phyloP scores from a whole-genome alignment of 2,888 invertebrate genomes.

The Julus scanicus region DNA sequence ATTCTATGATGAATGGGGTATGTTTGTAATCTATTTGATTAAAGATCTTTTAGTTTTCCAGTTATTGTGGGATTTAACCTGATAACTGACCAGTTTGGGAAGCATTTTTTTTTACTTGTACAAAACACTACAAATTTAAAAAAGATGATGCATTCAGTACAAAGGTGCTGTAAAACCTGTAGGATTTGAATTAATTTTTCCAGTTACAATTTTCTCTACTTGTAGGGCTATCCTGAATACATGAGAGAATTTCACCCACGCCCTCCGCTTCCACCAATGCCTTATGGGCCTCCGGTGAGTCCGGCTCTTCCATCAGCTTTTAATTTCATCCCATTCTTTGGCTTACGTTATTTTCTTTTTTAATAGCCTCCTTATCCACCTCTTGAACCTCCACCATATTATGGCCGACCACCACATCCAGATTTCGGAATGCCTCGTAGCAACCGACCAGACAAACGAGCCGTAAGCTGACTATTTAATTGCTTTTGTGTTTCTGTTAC shows the following conservation, averaged over 20 bases:
- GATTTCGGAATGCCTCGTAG: slow-evolving; percentile 75
- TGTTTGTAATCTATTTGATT: slow-evolving; percentile 54
- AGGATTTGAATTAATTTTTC: not conserved
- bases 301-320: not conserved
- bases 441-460: slow-evolving; percentile 62
- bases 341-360: not conserved
- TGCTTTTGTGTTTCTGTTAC: not conserved
- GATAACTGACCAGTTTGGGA: not conserved
- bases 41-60: not conserved
- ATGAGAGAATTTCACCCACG: slow-evolving; percentile 70
- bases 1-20: slow-evolving; percentile 65
- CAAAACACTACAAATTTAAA: not conserved
- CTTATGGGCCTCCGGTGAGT: slow-evolving; percentile 77
- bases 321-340: not conserved
- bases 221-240: slow-evolving; percentile 76
- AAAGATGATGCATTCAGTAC: too few species aligned
- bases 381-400: slow-evolving; percentile 76
- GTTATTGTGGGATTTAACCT: not conserved
- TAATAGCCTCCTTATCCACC: slow-evolving; percentile 68
- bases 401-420: slow-evolving; percentile 79
- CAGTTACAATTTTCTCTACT: slow-evolving; percentile 44
- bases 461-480: slow-evolving; percentile 61
- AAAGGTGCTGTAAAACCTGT: too few species aligned
- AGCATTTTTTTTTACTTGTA: slow-evolving; percentile 44
- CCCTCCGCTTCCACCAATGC: slow-evolving; percentile 74